A percentile compares a stretch with the other conserved stretches of the same genome.
phyloP scores from a whole-genome alignment of 2,113 vertebrate species.

The Martes martes region DNA sequence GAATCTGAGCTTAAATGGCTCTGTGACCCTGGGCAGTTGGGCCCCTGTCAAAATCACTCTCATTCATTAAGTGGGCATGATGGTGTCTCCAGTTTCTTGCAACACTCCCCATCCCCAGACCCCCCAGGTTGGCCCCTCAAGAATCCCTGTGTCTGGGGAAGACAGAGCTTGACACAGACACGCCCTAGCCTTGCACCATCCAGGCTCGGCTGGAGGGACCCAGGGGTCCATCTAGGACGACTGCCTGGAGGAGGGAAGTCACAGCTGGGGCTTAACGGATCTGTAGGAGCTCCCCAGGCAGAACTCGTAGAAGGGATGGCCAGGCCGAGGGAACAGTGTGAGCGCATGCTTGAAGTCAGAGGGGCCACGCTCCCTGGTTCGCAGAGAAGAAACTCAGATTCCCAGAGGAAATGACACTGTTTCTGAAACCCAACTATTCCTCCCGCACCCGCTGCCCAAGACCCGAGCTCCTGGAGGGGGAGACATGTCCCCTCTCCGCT shows the following conservation, averaged over 20 bases:
- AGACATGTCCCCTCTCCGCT: background rate
- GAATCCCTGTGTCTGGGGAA: background rate
- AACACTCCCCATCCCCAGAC: fast-evolving
- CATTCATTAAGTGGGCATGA: background rate
- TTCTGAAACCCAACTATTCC: background rate
- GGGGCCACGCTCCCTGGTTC: background rate
- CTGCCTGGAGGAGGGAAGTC: background rate
- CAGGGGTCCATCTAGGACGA: background rate
- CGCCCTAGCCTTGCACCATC: background rate
- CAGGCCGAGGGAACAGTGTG: background rate
- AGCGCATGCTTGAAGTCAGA: background rate
- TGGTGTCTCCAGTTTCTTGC: background rate
- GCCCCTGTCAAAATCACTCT: background rate
- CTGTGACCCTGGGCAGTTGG: background rate
- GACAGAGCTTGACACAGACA: background rate
- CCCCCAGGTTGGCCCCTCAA: background rate
- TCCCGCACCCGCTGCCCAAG: background rate
- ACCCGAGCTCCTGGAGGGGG: background rate
- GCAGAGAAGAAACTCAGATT: background rate
- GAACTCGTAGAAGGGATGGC: background rate
- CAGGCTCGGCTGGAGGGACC: background rate
- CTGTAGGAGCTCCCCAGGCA: background rate
- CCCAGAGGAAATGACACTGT: background rate
- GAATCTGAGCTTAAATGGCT: background rate
- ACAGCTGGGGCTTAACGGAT: background rate